Evolutionary conservation across 2,113 vertebrate genomes (phyloP), one percentile per base, ranked within the genome.

Genomic region (Menura novaehollandiae): DNA sequence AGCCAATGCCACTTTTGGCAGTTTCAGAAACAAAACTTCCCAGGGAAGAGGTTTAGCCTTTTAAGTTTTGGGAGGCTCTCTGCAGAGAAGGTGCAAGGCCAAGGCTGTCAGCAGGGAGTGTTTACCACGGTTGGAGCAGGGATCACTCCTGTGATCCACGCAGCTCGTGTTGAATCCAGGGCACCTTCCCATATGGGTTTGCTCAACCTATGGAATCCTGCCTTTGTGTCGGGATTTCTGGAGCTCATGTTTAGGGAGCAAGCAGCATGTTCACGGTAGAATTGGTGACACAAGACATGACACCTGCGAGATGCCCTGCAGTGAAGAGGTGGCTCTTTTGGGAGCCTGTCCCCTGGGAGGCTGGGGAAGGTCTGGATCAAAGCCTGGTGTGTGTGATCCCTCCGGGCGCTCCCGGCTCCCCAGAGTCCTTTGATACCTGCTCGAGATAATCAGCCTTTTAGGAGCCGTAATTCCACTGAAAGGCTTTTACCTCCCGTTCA

Each of bases 221-320:
- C 20, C 19, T 32, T n/a, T 71, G 24, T n/a, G 41, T 11, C 24
- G 64, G 39, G 51, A 13, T 84, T 80, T 32, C 75, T 81, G 79
- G 55, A 77, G 37, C 72, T 46, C 27, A 2, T 0, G 3, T 7
- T 35, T 13, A 11, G 24, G 80, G 39, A 91, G n/a, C 5, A n/a
- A 59, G 52, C 8, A 24, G 44, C 2, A 4, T 0, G 15, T 41
- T 21, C 23, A 9, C 39, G 15, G 47, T 2, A 4, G 7, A 5
- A 24, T 0, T 13, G 64, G 56, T 56, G 76, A 71, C 63, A 64
- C 4, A 9, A 32, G 51, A 9, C 0, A 0, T 4, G 32, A 49
- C 82, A 69, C 74, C 60, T 49, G 77, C 41, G 14, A 41, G 84
- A 15, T 49, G 39, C 63, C 15, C 44, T 11, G 11, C 0, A 1